Evolutionary conservation across 2,888 invertebrate species (phyloP).

Genomic region (Neelides folsomi): DNA sequence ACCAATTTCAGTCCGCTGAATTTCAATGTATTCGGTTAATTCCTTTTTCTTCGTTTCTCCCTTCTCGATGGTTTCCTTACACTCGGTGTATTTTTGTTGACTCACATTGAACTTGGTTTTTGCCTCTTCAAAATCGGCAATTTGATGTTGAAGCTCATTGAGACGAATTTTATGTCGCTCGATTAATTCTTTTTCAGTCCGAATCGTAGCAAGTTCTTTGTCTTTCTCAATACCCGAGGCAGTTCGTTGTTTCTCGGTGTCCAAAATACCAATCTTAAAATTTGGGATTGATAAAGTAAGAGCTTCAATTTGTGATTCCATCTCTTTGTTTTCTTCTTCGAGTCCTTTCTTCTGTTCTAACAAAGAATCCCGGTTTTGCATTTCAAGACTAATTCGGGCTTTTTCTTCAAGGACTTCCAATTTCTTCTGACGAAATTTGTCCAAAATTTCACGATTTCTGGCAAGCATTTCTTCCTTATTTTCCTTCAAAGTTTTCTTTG

Average conservation of each 20-base stretch:
- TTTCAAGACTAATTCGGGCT: constrained; percentile 34
- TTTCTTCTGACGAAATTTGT: constrained; percentile 48
- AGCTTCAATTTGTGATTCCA: constrained; percentile 33
- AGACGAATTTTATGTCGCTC: constrained; percentile 34
- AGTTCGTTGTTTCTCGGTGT: constrained; percentile 33
- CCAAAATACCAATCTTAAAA: constrained; percentile 37
- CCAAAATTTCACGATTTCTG: constrained; percentile 46
- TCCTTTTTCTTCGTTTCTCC: constrained; percentile 11
- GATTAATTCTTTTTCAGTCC: constrained; percentile 26
- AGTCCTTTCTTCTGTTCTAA: constrained; percentile 37
- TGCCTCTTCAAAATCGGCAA: constrained; percentile 38
- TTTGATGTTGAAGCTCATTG: constrained; percentile 32
- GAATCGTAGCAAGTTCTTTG: constrained; percentile 12
- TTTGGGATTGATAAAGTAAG: constrained; percentile 42
- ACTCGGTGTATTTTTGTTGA: constrained; percentile 7
- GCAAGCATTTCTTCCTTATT: constrained; percentile 42
- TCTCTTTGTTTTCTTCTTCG: constrained; percentile 27
- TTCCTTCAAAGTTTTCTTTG: constrained; percentile 42
- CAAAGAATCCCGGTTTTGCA: constrained; percentile 32
- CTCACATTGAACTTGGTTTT: constrained; percentile 36
- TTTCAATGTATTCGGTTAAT: constrained; percentile 11
- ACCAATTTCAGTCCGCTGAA: constrained; percentile 38
- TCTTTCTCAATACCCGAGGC: constrained; percentile 37
- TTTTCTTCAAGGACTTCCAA: constrained; percentile 51
- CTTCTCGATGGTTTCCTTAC: constrained; percentile 14